Evolutionary conservation across 92 coral and sea anemone genomes (phyloP).

Genomic region (Siderastrea radians): DNA sequence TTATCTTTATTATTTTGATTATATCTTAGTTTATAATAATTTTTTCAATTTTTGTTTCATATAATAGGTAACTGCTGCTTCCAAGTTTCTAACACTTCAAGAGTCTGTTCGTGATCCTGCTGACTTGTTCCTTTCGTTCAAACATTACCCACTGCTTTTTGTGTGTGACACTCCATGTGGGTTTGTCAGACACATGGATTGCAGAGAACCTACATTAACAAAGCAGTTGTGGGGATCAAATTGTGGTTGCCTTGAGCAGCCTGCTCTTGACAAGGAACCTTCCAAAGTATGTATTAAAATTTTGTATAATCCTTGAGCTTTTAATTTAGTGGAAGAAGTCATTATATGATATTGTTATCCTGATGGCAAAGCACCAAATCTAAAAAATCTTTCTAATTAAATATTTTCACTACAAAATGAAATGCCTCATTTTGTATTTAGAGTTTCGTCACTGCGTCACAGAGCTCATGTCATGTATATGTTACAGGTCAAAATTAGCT

Average conservation of each 20-base stretch:
- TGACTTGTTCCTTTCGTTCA: conserved; percentile 52
- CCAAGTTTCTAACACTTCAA: conserved; percentile 59
- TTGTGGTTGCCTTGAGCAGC: not conserved
- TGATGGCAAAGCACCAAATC: too few species aligned
- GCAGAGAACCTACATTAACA: conserved; percentile 21
- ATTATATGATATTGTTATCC: too few species aligned
- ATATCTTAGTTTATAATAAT: too few species aligned
- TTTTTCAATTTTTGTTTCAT: not conserved
- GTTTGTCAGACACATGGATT: conserved; percentile 65
- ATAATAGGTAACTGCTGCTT: conserved; percentile 59
- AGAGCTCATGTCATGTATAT: too few species aligned
- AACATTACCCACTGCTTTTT: conserved; percentile 40
- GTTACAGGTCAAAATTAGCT: too few species aligned
- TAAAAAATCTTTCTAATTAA: too few species aligned
- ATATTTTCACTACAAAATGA: too few species aligned
- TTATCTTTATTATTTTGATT: too few species aligned
- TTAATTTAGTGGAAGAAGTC: too few species aligned
- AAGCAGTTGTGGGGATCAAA: not conserved
- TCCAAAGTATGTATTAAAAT: not conserved
- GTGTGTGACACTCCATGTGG: conserved; percentile 73
- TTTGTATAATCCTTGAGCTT: not conserved
- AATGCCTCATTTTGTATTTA: too few species aligned
- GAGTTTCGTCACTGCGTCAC: too few species aligned
- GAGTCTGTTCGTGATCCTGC: not conserved
- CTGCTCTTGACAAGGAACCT: not conserved